Conservation (phyloP, 2,797 vertebrate genomes). For the Helarctos malayanus region DNA sequence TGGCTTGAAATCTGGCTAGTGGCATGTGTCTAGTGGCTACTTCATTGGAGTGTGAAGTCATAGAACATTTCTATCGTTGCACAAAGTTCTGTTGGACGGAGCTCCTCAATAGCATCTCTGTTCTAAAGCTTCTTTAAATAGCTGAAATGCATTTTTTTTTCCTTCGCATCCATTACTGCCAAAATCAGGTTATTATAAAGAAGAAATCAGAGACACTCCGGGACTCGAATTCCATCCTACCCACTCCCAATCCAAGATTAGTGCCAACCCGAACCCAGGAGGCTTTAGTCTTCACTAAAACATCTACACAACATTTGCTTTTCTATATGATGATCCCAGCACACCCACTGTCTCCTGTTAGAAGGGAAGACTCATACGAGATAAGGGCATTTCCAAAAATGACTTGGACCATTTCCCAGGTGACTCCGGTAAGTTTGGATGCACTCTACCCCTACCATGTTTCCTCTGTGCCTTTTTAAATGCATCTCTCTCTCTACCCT, state of each 20-base stretch:
- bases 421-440: not conserved
- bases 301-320: not conserved
- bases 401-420: not conserved
- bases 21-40: not conserved
- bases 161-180: not conserved
- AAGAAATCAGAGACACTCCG: not conserved
- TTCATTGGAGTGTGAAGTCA: not conserved
- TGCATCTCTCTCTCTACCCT: not conserved
- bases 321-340: not conserved
- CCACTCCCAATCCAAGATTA: not conserved
- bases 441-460: not conserved
- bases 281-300: not conserved
- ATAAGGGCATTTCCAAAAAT: not conserved
- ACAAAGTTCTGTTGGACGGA: not conserved
- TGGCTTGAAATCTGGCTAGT: not conserved
- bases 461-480: not conserved
- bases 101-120: not conserved
- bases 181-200: not conserved
- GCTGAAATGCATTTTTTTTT: not conserved
- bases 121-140: conserved; percentile 33
- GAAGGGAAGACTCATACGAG: not conserved
- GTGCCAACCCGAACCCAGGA: not conserved
- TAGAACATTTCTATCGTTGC: not conserved
- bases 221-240: not conserved
- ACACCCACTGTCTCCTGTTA: not conserved